Evolutionary conservation across 1,140 invertebrate species (phyloP).

Genomic region (Palaemon carinicauda): DNA sequence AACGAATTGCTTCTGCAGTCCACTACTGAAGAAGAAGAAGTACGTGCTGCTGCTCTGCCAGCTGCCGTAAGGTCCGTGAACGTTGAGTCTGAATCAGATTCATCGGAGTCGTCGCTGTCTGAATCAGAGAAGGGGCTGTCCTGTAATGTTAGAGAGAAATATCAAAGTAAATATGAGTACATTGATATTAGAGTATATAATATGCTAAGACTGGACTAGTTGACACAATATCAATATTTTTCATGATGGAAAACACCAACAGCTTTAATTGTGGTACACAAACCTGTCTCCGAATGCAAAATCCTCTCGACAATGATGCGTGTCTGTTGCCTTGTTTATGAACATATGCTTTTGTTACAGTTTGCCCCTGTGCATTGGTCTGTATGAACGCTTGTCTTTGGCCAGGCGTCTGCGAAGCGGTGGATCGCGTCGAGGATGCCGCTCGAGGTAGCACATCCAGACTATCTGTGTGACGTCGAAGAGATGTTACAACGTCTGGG

Average conservation of each 20-base stretch:
- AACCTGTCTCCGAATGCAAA: conserved; percentile 36
- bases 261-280: no score
- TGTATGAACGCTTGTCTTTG: neutral
- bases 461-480: conserved; percentile 12
- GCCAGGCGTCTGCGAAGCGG: neutral
- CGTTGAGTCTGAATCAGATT: conserved; percentile 43
- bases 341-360: neutral
- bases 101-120: conserved; percentile 24
- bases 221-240: no score
- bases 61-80: conserved; percentile 45
- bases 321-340: conserved; percentile 6
- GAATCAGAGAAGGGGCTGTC: conserved; percentile 22
- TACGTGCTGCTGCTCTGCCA: conserved; percentile 8
- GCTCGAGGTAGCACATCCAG: conserved; percentile 28
- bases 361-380: neutral
- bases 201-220: no score
- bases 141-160: no score
- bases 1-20: conserved; percentile 11
- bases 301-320: neutral
- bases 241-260: no score
- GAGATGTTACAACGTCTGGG: conserved; percentile 36
- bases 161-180: no score
- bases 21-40: neutral
- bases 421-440: neutral
- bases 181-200: no score